Base-by-base conservation (phyloP, 2,888 invertebrate genomes). In the Tupiocoris notatus region DNA sequence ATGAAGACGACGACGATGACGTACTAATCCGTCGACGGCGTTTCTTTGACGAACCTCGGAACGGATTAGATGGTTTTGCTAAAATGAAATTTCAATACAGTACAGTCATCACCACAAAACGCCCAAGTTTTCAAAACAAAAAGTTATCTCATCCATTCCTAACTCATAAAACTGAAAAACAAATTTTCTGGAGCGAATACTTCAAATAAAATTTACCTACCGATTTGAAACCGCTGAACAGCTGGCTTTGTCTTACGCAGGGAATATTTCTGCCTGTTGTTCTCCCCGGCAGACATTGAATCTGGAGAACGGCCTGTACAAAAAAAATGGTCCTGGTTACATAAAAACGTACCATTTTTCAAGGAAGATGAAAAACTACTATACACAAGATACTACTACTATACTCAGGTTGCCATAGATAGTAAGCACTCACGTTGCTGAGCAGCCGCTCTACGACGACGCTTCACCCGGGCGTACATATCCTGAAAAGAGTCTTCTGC, bases 401-500 rank as follows among this genome's bases (percentile, higher is more conserved):
- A n/a, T n/a, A n/a, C n/a, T n/a, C n/a, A n/a, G n/a, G n/a, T n/a
- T n/a, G n/a, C n/a, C n/a, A n/a, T n/a, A n/a, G n/a, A n/a, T n/a
- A n/a, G n/a, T n/a, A 39, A 39, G 12, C 12, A 39, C 39, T 12
- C 3, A 39, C 39, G 3, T 39, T 39, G 39, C 39, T 39, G 39
- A 7, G 39, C 39, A 12, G 39, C 65, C 18, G 24, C 39, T 17
- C 73, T 54, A 56, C 67, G 85, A 39, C 85, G 84, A 77, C 87
- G 83, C 81, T 88, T 88, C 20, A 88, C 86, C 77, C 87, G 82
- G 58, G 87, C 86, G 79, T 88, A 88, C 87, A 88, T 88, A 80
- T 88, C 88, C 67, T 85, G 83, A 64, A 76, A 79, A 0, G 71
- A 66, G 6, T 77, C 78, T 7, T 77, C 75, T 6, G 54, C 76